Evolutionary conservation across 2,888 invertebrate species (phyloP), one percentile per base, ranked within the genome.

Genomic region (Euproctis similis): DNA sequence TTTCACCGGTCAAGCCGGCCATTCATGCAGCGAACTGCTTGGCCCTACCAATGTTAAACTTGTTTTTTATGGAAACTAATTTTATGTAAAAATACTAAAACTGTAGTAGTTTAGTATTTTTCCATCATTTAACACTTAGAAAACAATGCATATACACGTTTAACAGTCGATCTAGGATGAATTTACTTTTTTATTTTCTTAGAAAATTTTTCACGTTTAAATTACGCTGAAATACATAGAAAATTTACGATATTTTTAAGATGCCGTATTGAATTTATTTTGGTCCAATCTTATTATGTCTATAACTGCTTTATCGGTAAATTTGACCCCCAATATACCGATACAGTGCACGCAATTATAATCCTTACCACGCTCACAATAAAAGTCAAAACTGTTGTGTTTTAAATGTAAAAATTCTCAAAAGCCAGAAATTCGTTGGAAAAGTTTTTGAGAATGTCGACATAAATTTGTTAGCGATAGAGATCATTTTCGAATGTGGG

Each of bases 191-290:
- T 14, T 14, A n/a, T n/a, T n/a, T 14, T 14, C 6, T 14, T 14
- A 14, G 6, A 14, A 14, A 14, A 4, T 4, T 14, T 14, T 6
- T 14, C 6, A 14, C 6, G 4, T 14, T 14, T 14, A 14, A 14
- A 14, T 14, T 14, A n/a, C n/a, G n/a, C n/a, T n/a, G n/a, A 14
- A 5, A 21, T 21, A 21, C 4, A 19, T 19, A 10, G 21, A 9
- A 21, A 21, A 21, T 10, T 21, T 4, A 10, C 11, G 21, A 32
- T 31, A 39, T 22, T 32, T 26, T 19, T 12, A n/a, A 1, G 2
- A 12, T 10, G 22, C 26, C 24, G 25, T 30, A 46, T 38, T 34
- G 33, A 46, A 48, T 47, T 48, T 48, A 48, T 38, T 47, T 36
- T 35, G 12, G 25, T 23, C 24, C 10, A 39, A 47, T 32, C 28